These are phyloP conservation scores for Drosophila subquinaria DNA, from an alignment of 2,888 invertebrate genomes.

Conservation along the genomic window DNA sequence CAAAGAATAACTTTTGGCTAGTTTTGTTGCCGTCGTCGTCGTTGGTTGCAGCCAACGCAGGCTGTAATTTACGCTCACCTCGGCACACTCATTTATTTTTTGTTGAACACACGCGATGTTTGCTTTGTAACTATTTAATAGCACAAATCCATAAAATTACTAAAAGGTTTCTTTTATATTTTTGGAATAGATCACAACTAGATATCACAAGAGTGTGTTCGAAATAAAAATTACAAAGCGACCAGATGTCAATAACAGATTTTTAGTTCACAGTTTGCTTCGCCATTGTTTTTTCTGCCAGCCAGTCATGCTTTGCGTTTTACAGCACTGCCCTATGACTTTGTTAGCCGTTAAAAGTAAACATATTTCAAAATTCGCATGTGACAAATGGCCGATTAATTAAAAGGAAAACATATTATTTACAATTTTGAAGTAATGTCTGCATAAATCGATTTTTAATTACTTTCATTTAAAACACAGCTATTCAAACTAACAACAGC, in stretches of 20 bases:
- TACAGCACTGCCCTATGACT: constrained; percentile 50
- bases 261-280: constrained; percentile 70
- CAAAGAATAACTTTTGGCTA: neutral
- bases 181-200: constrained; percentile 72
- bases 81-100: constrained; percentile 46
- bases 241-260: constrained; percentile 79
- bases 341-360: constrained; percentile 50
- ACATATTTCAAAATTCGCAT: constrained; percentile 13
- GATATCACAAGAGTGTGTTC: constrained; percentile 71
- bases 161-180: constrained; percentile 38
- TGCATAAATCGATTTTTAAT: neutral
- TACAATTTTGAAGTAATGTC: neutral
- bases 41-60: constrained; percentile 47
- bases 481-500: constrained; percentile 29
- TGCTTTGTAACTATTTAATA: constrained; percentile 53
- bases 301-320: constrained; percentile 46
- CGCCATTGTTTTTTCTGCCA: constrained; percentile 75
- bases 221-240: constrained; percentile 69
- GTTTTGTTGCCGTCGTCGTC: constrained; percentile 9
- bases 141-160: constrained; percentile 70
- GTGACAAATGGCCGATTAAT: neutral
- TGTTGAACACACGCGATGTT: constrained; percentile 43
- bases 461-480: neutral
- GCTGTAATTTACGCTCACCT: constrained; percentile 66
- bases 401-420: neutral